Conservation (phyloP, 2,797 vertebrate species). For the Rhodeus uyekii region DNA sequence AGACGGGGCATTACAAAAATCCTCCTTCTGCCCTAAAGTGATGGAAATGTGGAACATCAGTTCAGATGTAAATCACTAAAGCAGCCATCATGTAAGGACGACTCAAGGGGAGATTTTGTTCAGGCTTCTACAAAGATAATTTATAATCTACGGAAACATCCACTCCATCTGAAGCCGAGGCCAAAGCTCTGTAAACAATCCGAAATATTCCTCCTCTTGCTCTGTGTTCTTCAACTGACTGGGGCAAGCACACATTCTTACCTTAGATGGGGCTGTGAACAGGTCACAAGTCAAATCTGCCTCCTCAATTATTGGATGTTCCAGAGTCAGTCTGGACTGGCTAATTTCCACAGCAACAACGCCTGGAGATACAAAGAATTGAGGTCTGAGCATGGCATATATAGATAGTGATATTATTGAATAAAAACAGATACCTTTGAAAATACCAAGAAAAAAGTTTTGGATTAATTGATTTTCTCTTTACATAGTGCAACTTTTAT, state of each 20-base stretch:
- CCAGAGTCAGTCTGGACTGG: background rate
- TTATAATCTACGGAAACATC: slow-evolving; percentile 38
- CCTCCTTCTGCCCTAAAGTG: slow-evolving; percentile 14
- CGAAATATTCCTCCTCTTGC: slow-evolving; percentile 43
- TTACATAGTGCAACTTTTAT: background rate
- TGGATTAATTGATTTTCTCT: too few relatives aligned
- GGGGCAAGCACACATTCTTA: slow-evolving; percentile 48
- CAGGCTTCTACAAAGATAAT: background rate
- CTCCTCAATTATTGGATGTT: slow-evolving; percentile 22
- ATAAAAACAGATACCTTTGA: background rate
- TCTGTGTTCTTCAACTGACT: slow-evolving; percentile 46
- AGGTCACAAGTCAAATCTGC: slow-evolving; percentile 36
- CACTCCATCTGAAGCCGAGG: slow-evolving; percentile 1
- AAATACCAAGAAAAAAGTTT: background rate
- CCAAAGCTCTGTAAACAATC: slow-evolving; percentile 47
- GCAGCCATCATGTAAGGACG: background rate
- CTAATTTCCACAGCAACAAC: slow-evolving; percentile 9
- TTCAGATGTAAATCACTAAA: background rate
- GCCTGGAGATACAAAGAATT: background rate
- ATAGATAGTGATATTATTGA: background rate
- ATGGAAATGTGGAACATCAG: slow-evolving; percentile 3
- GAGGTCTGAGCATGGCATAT: background rate
- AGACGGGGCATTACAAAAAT: slow-evolving; percentile 47
- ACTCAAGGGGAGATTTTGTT: background rate
- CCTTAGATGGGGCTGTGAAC: slow-evolving; percentile 56